Conservation (phyloP, 1,140 invertebrate species). For the Agrypnia vestita region DNA sequence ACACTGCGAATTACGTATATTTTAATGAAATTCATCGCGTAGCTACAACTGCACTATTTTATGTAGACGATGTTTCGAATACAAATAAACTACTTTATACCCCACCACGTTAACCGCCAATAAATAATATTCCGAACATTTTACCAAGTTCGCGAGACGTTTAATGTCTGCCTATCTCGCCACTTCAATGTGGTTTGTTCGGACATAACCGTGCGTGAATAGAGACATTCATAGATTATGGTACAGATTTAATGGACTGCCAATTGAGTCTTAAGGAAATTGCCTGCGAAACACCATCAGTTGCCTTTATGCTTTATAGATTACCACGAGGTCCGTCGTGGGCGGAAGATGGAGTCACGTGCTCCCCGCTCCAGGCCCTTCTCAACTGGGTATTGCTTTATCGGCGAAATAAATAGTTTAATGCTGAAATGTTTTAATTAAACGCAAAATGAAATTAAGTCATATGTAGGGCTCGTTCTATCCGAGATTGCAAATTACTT, state of each 20-base stretch:
- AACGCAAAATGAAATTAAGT: not conserved
- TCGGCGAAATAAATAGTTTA: constrained; percentile 31
- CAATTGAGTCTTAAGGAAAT: constrained; percentile 38
- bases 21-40: too few species aligned
- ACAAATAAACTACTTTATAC: too few species aligned
- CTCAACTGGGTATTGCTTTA: constrained; percentile 27
- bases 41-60: too few species aligned
- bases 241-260: constrained; percentile 32
- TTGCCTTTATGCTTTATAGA: constrained; percentile 41
- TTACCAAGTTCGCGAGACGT: constrained; percentile 13
- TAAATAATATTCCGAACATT: not conserved
- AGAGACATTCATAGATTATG: constrained; percentile 43
- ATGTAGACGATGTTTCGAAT: too few species aligned
- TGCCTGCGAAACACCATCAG: constrained; percentile 34
- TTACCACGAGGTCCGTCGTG: constrained; percentile 27
- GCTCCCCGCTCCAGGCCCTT: constrained; percentile 2
- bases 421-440: constrained; percentile 25
- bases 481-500: too few species aligned
- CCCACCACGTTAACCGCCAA: too few species aligned
- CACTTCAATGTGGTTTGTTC: constrained; percentile 24
- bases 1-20: too few species aligned
- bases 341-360: constrained; percentile 37
- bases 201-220: constrained; percentile 21
- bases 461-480: not conserved
- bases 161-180: constrained; percentile 22